These are phyloP conservation scores for Hipparchia semele DNA, from an alignment of 2,888 invertebrate genomes.

Conservation along the genomic window DNA sequence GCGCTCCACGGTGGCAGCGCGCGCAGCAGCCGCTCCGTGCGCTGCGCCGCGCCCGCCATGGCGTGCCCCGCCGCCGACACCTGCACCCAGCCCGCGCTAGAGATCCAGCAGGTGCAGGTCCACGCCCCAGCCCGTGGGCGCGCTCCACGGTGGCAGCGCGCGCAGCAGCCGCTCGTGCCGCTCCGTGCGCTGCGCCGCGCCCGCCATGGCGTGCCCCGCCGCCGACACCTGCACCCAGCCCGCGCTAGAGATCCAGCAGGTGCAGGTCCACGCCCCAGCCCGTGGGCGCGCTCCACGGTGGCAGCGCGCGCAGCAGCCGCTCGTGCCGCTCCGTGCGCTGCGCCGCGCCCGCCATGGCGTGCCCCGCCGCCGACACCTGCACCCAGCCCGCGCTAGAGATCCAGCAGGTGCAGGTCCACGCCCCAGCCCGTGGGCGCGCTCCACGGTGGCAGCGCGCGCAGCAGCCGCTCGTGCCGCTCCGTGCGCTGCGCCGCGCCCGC, in stretches of 20 bases:
- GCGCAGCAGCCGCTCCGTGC: constrained; percentile 68
- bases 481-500: constrained; percentile 56
- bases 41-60: too few species aligned
- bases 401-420: constrained; percentile 85
- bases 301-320: constrained; percentile 83
- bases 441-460: constrained; percentile 85
- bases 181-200: constrained; percentile 36
- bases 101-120: constrained; percentile 84
- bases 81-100: constrained; percentile 34
- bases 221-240: constrained; percentile 9
- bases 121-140: constrained; percentile 87
- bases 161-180: constrained; percentile 79
- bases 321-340: constrained; percentile 77
- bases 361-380: constrained; percentile 84
- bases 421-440: constrained; percentile 87
- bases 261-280: constrained; percentile 89
- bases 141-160: constrained; percentile 86
- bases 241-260: constrained; percentile 67
- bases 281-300: constrained; percentile 85
- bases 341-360: constrained; percentile 78
- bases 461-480: constrained; percentile 52
- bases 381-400: constrained; percentile 51
- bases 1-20: constrained; percentile 86
- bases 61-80: too few species aligned
- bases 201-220: too few species aligned